Evolutionary conservation across 2,888 invertebrate genomes (phyloP), one percentile per base, ranked within the genome.

Genomic region (Petrolisthes cinctipes): DNA sequence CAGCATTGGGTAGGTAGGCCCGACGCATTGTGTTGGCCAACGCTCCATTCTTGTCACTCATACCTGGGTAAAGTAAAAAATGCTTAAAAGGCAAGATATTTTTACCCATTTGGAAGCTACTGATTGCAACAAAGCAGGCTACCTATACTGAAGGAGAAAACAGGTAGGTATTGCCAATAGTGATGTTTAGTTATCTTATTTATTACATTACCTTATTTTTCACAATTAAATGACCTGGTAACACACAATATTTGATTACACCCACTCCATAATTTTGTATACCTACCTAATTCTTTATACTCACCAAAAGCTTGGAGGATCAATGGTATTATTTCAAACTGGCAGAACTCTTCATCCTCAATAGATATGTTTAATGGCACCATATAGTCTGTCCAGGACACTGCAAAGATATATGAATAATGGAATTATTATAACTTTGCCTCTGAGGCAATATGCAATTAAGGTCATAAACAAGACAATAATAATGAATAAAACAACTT

Each of bases 241-340:
- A 37, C 2, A 37, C 37, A 37, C 37, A 37, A 37, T 37, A 37
- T 37, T 37, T 37, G 37, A 37, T 37, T 37, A 37, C 37, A 37
- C 37, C 37, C 37, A 37, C 37, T 37, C 37, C 37, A 37, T 37
- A 37, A 37, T 1, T 37, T 37, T 37, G 37, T 37, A 37, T 37
- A 37, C 2, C 37, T 37, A 37, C 37, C 37, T 37, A 37, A 37
- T 37, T 37, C 37, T 37, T 14, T 23, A 7, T 9, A 84, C 89
- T 86, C 57, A 89, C 89, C 89, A 23, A 89, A 89, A 4, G 87
- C 89, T 5, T 68, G 14, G 37, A 87, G 81, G 5, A 89, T 37
- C 53, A 78, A 61, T 14, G 66, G 56, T 5, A 89, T 9, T 5
- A 83, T 56, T 0, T 87, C 76, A 23, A 85, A 73, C 57, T 71